Evolutionary conservation across 2,113 vertebrate species (phyloP).

Genomic region (Maccullochella peelii): DNA sequence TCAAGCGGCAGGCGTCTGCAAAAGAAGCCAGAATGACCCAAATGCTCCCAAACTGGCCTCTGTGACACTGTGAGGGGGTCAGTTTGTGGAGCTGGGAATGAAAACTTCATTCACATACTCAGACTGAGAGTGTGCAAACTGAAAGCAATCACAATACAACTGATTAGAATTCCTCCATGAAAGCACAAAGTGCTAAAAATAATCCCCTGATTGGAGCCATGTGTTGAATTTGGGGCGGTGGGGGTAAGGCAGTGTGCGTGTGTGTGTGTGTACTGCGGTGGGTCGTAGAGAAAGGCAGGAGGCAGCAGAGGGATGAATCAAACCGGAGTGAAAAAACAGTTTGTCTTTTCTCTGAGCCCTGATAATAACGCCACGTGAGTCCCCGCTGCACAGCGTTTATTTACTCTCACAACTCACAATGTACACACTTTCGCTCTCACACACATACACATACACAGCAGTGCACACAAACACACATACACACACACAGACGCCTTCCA

Average conservation of each 20-base stretch:
- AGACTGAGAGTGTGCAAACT: slow-evolving; percentile 33
- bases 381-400: slow-evolving; percentile 81
- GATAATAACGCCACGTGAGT: slow-evolving; percentile 85
- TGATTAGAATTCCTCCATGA: slow-evolving; percentile 78
- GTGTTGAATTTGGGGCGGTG: slow-evolving; percentile 76
- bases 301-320: slow-evolving; percentile 77
- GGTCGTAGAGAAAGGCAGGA: slow-evolving; percentile 56
- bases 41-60: slow-evolving; percentile 29
- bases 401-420: slow-evolving; percentile 84
- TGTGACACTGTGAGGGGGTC: slow-evolving; percentile 21
- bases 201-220: slow-evolving; percentile 84
- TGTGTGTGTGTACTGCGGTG: slow-evolving; percentile 53
- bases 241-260: slow-evolving; percentile 29
- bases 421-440: slow-evolving; percentile 78
- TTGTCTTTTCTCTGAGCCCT: slow-evolving; percentile 84
- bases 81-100: slow-evolving; percentile 21
- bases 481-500: slow-evolving; percentile 47
- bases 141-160: slow-evolving; percentile 72
- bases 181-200: slow-evolving; percentile 83
- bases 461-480: slow-evolving; percentile 46
- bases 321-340: slow-evolving; percentile 81
- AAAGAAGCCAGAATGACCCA: slow-evolving; percentile 40
- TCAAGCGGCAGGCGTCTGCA: slow-evolving; percentile 64
- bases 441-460: slow-evolving; percentile 41
- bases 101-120: slow-evolving; percentile 46